These are phyloP conservation scores for Campopleginae sp. DNA, from an alignment of 2,888 invertebrate species.

Conservation along the genomic window DNA sequence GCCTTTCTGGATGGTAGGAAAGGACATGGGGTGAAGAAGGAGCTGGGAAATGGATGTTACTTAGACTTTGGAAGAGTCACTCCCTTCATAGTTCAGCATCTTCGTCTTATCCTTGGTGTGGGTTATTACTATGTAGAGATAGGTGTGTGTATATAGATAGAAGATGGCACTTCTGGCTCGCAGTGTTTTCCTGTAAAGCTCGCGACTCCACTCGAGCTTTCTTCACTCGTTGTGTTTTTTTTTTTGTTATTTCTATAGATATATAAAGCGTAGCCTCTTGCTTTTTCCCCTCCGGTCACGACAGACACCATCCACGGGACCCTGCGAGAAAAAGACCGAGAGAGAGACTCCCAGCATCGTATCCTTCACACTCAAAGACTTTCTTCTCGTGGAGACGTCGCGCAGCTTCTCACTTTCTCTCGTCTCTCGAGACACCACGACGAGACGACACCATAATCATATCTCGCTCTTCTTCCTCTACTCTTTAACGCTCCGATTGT, in stretches of 20 bases:
- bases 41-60: constrained; percentile 80
- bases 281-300: constrained; percentile 42
- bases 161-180: constrained; percentile 45
- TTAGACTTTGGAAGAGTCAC: constrained; percentile 77
- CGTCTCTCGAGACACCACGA: constrained; percentile 30
- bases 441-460: constrained; percentile 37
- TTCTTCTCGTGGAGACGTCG: constrained; percentile 75
- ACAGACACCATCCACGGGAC: constrained; percentile 52
- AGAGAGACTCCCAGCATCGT: constrained; percentile 36
- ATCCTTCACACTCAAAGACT: constrained; percentile 76
- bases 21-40: constrained; percentile 52
- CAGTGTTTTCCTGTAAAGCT: constrained; percentile 43
- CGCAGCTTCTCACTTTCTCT: constrained; percentile 63
- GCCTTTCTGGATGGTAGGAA: constrained; percentile 46
- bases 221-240: constrained; percentile 26
- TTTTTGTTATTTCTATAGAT: constrained; percentile 4
- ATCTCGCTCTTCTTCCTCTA: constrained; percentile 25
- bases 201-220: constrained; percentile 51
- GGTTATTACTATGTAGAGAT: constrained; percentile 47
- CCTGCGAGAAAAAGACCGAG: constrained; percentile 16
- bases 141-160: constrained; percentile 2
- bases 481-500: neutral
- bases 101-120: constrained; percentile 43
- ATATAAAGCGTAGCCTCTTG: constrained; percentile 28
- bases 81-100: constrained; percentile 70